Conservation (phyloP, 2,797 vertebrate species). For the Muscicapa comitata region DNA sequence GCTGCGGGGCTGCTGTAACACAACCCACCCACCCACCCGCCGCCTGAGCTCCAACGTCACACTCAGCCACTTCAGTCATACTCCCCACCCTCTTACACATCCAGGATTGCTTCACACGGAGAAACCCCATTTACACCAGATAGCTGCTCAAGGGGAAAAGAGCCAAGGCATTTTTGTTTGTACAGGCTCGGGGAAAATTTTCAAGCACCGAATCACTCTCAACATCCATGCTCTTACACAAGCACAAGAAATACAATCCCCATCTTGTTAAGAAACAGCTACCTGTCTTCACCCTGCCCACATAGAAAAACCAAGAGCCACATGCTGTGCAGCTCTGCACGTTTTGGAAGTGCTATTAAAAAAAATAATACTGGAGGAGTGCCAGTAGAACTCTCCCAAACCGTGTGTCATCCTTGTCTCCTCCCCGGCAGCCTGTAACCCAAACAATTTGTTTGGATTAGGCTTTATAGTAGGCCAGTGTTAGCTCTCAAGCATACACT, state of each 20-base stretch:
- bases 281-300: slow-evolving; percentile 14
- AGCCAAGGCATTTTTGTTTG: slow-evolving; percentile 56
- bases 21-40: slow-evolving; percentile 37
- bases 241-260: slow-evolving; percentile 48
- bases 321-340: slow-evolving; percentile 43
- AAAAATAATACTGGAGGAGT: not conserved
- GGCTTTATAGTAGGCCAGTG: not conserved
- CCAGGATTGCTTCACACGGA: slow-evolving; percentile 4
- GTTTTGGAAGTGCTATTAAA: not conserved
- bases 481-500: not conserved
- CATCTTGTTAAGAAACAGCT: slow-evolving; percentile 24
- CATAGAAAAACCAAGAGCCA: not conserved
- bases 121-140: slow-evolving; percentile 19
- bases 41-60: not conserved
- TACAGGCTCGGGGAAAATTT: slow-evolving; percentile 25
- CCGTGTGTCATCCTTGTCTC: not conserved
- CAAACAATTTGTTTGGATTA: slow-evolving; percentile 48
- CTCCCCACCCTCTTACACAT: slow-evolving; percentile 56
- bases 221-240: slow-evolving; percentile 15
- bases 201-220: not conserved
- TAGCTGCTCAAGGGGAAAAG: not conserved
- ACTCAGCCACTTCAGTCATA: not conserved
- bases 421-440: not conserved
- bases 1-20: not conserved
- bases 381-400: slow-evolving; percentile 30